Conservation (phyloP, 1,140 invertebrate genomes). For the Ceratosolen solmsi region DNA sequence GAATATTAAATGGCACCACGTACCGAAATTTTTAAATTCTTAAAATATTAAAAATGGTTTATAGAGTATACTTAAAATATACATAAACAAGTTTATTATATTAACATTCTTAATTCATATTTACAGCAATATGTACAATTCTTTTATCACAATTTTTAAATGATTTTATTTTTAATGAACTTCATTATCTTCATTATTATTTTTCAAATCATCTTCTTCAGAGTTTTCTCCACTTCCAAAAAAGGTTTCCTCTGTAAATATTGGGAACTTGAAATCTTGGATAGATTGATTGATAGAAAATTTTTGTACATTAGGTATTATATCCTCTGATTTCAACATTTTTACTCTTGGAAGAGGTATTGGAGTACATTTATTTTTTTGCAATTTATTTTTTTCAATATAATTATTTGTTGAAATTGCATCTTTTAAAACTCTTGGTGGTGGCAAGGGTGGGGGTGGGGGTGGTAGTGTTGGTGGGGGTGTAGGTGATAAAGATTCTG, state of each 20-base stretch:
- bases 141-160: constrained; percentile 4
- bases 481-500: not conserved
- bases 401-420: not conserved
- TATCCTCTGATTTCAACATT: constrained; percentile 50
- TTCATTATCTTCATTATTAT: constrained; percentile 8
- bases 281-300: constrained; percentile 55
- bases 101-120: not conserved
- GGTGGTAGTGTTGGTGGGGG: not conserved
- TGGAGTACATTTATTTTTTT: constrained; percentile 12
- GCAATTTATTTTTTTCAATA: constrained; percentile 15
- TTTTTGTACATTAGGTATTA: constrained; percentile 44
- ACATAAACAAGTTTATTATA: not conserved
- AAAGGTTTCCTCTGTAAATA: constrained; percentile 67
- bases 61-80: not conserved
- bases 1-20: not conserved
- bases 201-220: constrained; percentile 59
- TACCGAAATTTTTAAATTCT: not conserved
- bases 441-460: constrained; percentile 11
- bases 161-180: constrained; percentile 14
- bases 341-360: constrained; percentile 48
- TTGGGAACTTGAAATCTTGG: constrained; percentile 41
- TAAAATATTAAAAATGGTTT: not conserved
- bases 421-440: constrained; percentile 2
- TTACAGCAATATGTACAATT: constrained; percentile 26
- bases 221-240: constrained; percentile 70